A percentile compares a stretch with the other conserved stretches of the same genome.
Conservation (phyloP, 2,797 vertebrate genomes). For the Ciconia nigra region DNA sequence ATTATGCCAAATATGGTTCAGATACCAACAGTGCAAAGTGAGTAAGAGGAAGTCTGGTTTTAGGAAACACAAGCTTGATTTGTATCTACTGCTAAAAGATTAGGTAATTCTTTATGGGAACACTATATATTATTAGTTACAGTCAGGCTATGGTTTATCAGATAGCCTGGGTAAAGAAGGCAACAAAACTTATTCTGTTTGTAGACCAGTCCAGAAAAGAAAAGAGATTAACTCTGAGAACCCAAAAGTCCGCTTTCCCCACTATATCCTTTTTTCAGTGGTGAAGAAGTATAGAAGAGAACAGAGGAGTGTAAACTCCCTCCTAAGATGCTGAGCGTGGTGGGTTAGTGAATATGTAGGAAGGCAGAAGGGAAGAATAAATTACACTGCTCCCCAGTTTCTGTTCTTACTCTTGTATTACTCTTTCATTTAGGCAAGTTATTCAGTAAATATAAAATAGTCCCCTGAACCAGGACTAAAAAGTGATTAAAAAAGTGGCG, state of each 20-base stretch:
- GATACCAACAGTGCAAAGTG: background rate
- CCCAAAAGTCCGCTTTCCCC: background rate
- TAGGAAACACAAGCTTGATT: background rate
- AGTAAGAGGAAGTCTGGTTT: background rate
- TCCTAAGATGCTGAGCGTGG: background rate
- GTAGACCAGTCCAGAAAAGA: background rate
- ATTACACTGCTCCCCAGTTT: background rate
- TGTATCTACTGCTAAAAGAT: background rate
- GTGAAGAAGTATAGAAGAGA: background rate
- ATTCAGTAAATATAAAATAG: background rate
- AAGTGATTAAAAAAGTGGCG: background rate
- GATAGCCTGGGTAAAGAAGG: background rate
- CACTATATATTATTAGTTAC: background rate
- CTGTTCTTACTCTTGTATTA: background rate
- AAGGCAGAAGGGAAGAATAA: background rate
- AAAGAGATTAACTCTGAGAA: background rate
- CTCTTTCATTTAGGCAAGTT: background rate
- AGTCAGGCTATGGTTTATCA: background rate
- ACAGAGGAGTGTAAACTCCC: background rate
- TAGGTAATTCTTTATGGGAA: background rate
- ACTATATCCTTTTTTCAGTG: background rate
- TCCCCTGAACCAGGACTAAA: background rate
- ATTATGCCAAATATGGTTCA: background rate
- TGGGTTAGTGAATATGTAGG: background rate
- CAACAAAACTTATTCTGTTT: background rate